Base-by-base conservation (phyloP, 1,140 invertebrate genomes). In the honey bee (Apis mellifera) region DNA sequence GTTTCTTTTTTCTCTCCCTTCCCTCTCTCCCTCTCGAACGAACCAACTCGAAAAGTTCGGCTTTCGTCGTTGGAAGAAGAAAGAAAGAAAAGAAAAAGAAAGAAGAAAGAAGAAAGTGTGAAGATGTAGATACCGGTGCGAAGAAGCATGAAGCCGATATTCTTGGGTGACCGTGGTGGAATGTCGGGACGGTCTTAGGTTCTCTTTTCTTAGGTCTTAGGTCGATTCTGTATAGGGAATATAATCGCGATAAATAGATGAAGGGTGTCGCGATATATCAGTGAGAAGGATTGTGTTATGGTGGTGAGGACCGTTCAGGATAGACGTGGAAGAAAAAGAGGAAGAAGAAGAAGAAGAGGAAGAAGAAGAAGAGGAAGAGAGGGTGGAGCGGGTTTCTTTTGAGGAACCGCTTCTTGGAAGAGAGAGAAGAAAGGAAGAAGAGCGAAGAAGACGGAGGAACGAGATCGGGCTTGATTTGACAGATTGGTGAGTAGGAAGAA, bases 201-300 rank as follows among this genome's bases (percentile, higher is more conserved):
- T n/a, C n/a, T n/a, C n/a, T n/a, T n/a, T n/a, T 26, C 2, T 42
- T 42, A 42, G 71, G 32, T 32, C 32, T 32, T 32, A 32, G 1
- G 19, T 68, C 42, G 12, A 68, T n/a, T 48, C 65, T 32, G 48
- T 68, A 32, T 42, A 42, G 32, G 42, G 1, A 48, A 50, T n/a
- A 15, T n/a, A 15, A 21, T 48, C 42, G 42, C 65, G 26, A n/a
- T 48, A 8, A 21, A 50, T 78, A 13, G 68, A 64, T 65, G 42
- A 66, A n/a, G 60, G 62, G 82, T 70, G 52, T 60, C 54, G 55
- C 42, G 72, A 48, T 42, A 73, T 54, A 65, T 64, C 23, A 17
- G 70, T 59, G 55, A 52, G 26, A 65, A 80, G 19, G 54, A 66
- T 81, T 84, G 82, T 86, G 87, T 86, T 86, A 89, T 88, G 86